These are phyloP conservation scores for Hydrozoanthus gracilis DNA, from an alignment of 92 coral and sea anemone species.

Conservation along the genomic window DNA sequence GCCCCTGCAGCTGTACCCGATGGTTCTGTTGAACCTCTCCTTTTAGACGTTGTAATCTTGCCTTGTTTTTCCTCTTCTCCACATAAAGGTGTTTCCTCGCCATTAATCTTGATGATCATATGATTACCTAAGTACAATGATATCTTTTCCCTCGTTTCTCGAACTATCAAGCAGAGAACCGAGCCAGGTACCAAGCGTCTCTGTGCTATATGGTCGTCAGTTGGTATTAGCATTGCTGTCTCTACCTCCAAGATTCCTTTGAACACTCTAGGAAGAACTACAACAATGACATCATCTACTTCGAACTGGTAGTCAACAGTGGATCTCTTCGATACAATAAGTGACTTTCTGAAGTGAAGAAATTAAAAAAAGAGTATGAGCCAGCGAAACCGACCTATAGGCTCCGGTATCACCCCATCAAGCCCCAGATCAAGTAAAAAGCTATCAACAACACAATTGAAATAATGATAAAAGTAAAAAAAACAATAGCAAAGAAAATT, in stretches of 20 bases:
- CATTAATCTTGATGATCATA: slow-evolving; percentile 38
- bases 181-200: slow-evolving; percentile 23
- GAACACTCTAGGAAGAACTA: slow-evolving; percentile 18
- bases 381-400: no score
- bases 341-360: not conserved
- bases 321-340: not conserved
- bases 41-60: not conserved
- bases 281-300: slow-evolving; percentile 38
- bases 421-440: no score
- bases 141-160: slow-evolving; percentile 32
- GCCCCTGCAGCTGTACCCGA: not conserved
- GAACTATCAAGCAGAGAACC: slow-evolving; percentile 43
- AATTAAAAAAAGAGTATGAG: not conserved
- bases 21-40: not conserved
- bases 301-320: not conserved
- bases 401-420: no score
- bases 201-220: not conserved
- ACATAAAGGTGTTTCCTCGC: slow-evolving; percentile 41
- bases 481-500: no score
- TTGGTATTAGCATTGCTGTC: slow-evolving; percentile 52
- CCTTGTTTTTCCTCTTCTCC: not conserved
- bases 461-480: no score
- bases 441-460: no score
- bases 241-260: slow-evolving; percentile 5
- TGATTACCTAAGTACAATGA: slow-evolving; percentile 42